Base-by-base conservation (phyloP, 2,888 invertebrate genomes). In the Aphrophora alni region DNA sequence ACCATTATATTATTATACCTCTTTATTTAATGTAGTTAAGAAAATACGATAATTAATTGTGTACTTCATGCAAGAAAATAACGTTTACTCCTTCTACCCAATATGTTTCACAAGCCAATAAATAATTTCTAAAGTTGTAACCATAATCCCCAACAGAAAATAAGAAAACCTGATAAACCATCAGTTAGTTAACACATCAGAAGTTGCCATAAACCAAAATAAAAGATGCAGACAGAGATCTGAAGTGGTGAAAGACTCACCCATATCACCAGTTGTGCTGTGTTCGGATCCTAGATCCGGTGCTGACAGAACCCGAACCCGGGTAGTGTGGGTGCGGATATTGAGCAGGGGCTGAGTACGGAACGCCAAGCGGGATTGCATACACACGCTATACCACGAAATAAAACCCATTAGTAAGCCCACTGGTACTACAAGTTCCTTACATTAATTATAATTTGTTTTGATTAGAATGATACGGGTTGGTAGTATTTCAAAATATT, bases 351-450 rank as follows among this genome's bases (percentile, higher is more conserved):
- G 86, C n/a, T n/a, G n/a, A n/a, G n/a, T n/a, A n/a, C n/a, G n/a
- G n/a, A 8, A 33, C 88, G 88, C 89, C 87, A 87, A 86, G 84
- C 73, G 89, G 89, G 87, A 89, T 89, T 87, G 89, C 88, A 87
- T 89, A 89, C 87, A 89, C 89, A 87, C 89, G 88, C 89, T 89
- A 86, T 85, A 86, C 69, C 70, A 38, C 28, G 71, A 73, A 81
- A 73, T 44, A 76, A 33, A 59, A 76, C 76, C 76, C 68, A 69
- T 33, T 68, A 76, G 59, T 76, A 76, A 73, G 70, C 73, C 73
- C 77, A 69, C 71, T 69, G n/a, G n/a, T n/a, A n/a, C n/a, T n/a
- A n/a, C n/a, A 74, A 68, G 24, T 74, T 27, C n/a, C 70, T 38
- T 73, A 73, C 33, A 73, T 38, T 38, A 38, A 74, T n/a, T 25